Percentiles rank a stretch among this genome's conserved stretches.
phyloP scores from a whole-genome alignment of 2,888 invertebrate species.

The Epistrophe grossulariae region DNA sequence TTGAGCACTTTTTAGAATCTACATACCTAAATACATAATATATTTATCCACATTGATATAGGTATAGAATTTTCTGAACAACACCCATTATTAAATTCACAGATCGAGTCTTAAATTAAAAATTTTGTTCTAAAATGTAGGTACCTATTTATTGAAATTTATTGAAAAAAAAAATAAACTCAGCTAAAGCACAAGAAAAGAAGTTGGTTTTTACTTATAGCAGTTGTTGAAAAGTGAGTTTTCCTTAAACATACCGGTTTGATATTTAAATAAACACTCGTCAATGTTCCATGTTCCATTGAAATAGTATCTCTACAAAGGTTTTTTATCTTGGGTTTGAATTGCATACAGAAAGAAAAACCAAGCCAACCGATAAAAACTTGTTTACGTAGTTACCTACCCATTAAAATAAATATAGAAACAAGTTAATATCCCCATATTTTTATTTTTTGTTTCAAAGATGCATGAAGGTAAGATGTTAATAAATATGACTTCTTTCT shows the following conservation, averaged over 20 bases:
- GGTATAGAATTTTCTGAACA: neutral
- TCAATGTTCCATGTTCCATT: neutral
- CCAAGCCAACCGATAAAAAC: slow-evolving; percentile 16
- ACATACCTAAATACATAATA: too few species aligned
- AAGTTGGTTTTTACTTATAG: neutral
- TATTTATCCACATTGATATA: neutral
- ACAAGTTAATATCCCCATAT: neutral
- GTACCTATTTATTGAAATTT: neutral
- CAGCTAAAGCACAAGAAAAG: neutral
- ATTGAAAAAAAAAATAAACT: neutral
- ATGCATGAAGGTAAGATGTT: neutral
- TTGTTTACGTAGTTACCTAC: neutral
- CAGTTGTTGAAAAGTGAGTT: neutral
- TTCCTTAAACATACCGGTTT: slow-evolving; percentile 4
- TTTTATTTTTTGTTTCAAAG: neutral
- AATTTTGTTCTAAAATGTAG: neutral
- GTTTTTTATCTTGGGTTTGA: neutral
- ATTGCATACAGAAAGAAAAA: neutral
- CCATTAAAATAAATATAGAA: neutral
- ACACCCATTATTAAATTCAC: neutral
- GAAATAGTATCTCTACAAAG: neutral
- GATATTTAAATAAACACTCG: neutral
- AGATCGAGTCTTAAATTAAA: neutral
- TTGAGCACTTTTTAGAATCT: too few species aligned
- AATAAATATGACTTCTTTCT: neutral